These are phyloP conservation scores for Branchinecta lynchi DNA, from an alignment of 1,140 invertebrate species.

Conservation along the genomic window DNA sequence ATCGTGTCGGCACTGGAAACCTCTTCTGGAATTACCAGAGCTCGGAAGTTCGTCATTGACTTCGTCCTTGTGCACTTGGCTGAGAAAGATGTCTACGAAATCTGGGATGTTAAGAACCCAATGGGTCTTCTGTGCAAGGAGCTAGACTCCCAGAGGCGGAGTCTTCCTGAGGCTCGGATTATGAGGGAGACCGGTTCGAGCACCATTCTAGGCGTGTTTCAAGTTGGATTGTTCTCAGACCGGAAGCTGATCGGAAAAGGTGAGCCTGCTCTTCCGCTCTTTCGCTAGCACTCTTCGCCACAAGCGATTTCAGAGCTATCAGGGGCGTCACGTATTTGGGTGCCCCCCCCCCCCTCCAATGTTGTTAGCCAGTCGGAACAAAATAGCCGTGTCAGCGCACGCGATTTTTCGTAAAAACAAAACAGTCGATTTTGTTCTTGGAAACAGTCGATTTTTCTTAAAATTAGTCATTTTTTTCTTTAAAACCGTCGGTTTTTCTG, in stretches of 20 bases:
- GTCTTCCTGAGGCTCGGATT: constrained; percentile 54
- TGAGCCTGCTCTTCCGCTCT: constrained; percentile 31
- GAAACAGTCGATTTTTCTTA: too few relatives aligned
- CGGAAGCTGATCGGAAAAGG: constrained; percentile 64
- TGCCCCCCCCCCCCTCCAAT: too few relatives aligned
- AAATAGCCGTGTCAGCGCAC: too few relatives aligned
- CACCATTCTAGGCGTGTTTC: constrained; percentile 60
- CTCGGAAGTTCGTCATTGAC: constrained; percentile 63
- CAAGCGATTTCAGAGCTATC: too few relatives aligned
- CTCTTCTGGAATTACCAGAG: constrained; percentile 41
- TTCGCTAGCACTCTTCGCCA: too few relatives aligned
- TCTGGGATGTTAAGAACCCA: constrained; percentile 64
- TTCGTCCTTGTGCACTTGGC: constrained; percentile 65
- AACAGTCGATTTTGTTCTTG: too few relatives aligned
- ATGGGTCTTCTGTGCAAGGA: constrained; percentile 47
- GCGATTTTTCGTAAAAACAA: too few relatives aligned
- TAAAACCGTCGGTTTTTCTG: too few relatives aligned
- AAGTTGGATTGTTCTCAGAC: constrained; percentile 68
- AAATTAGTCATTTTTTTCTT: too few relatives aligned
- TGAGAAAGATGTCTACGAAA: constrained; percentile 60
- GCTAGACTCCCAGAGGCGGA: constrained; percentile 36
- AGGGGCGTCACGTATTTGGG: too few relatives aligned
- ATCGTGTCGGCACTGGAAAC: constrained; percentile 56
- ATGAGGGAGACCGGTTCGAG: constrained; percentile 56
- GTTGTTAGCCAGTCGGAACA: too few relatives aligned